Evolutionary conservation across 1,140 invertebrate species (phyloP).

Genomic region (Linepithema humile): DNA sequence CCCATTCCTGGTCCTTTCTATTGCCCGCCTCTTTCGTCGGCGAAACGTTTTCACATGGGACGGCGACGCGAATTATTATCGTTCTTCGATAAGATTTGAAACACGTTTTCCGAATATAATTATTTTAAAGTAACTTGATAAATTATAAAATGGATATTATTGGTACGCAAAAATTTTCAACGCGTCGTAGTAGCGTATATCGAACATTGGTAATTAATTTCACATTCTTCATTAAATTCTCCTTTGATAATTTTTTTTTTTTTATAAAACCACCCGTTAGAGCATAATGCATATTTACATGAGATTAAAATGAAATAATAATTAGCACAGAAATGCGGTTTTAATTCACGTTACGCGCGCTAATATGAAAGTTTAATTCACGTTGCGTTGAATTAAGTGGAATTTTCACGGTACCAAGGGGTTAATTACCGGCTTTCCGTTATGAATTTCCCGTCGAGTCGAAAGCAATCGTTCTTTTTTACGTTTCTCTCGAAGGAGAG

Average conservation of each 20-base stretch:
- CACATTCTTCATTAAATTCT: not conserved
- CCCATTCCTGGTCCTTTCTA: not conserved
- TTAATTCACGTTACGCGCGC: slow-evolving; percentile 26
- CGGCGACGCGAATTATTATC: not conserved
- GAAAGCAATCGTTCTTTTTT: slow-evolving; percentile 39
- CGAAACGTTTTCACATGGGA: not conserved
- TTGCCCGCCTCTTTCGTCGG: not conserved
- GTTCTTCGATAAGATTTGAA: not conserved
- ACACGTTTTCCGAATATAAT: not conserved
- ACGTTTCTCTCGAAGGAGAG: slow-evolving; percentile 6
- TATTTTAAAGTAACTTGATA: not conserved
- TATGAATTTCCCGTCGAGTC: slow-evolving; percentile 48
- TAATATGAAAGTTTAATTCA: slow-evolving; percentile 41
- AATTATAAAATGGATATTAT: not conserved
- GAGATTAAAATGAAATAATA: slow-evolving; percentile 30
- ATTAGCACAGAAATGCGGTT: slow-evolving; percentile 28
- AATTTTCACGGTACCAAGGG: slow-evolving; percentile 40
- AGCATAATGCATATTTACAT: not conserved
- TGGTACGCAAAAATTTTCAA: not conserved
- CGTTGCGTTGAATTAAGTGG: slow-evolving; percentile 43
- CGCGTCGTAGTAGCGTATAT: not conserved
- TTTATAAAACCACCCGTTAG: not conserved
- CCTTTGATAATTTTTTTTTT: not conserved
- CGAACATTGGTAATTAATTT: not conserved
- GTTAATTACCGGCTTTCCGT: slow-evolving; percentile 51